Conservation (phyloP, 2,888 invertebrate genomes). For the Oasisia sp. region DNA sequence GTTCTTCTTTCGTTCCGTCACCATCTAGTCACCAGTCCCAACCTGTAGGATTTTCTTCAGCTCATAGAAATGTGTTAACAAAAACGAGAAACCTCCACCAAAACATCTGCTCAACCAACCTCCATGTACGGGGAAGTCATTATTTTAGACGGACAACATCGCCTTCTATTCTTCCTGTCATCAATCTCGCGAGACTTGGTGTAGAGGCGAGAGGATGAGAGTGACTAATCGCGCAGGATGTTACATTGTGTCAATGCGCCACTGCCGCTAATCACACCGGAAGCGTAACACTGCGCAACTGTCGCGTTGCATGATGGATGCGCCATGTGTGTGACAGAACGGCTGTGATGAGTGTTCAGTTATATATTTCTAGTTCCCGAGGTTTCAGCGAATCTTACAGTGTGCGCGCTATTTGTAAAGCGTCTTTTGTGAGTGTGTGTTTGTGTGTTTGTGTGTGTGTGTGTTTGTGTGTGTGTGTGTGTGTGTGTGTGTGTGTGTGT, state of each 20-base stretch:
- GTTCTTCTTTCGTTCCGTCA: too few relatives aligned
- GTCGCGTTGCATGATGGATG: not conserved
- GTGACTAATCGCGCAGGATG: slow-evolving; percentile 11
- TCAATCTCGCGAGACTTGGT: slow-evolving; percentile 10
- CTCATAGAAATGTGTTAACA: not conserved
- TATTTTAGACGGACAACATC: slow-evolving; percentile 17
- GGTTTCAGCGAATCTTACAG: not conserved
- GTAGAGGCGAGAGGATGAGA: not conserved
- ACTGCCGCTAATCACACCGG: slow-evolving; percentile 4
- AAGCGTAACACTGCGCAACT: not conserved
- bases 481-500: too few relatives aligned
- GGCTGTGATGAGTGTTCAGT: not conserved
- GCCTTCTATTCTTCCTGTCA: not conserved
- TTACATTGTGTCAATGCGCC: slow-evolving; percentile 17
- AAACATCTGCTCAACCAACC: not conserved
- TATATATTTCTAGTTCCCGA: not conserved
- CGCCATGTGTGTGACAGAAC: not conserved
- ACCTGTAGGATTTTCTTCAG: too few relatives aligned
- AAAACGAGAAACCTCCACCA: not conserved
- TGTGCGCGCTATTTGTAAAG: too few relatives aligned
- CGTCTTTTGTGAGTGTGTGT: too few relatives aligned
- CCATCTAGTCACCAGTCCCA: too few relatives aligned
- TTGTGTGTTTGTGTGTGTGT: too few relatives aligned
- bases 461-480: too few relatives aligned
- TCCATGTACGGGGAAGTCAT: not conserved